These are phyloP conservation scores for Omphaloscelis lunosa DNA, from an alignment of 2,888 invertebrate species.

Conservation along the genomic window DNA sequence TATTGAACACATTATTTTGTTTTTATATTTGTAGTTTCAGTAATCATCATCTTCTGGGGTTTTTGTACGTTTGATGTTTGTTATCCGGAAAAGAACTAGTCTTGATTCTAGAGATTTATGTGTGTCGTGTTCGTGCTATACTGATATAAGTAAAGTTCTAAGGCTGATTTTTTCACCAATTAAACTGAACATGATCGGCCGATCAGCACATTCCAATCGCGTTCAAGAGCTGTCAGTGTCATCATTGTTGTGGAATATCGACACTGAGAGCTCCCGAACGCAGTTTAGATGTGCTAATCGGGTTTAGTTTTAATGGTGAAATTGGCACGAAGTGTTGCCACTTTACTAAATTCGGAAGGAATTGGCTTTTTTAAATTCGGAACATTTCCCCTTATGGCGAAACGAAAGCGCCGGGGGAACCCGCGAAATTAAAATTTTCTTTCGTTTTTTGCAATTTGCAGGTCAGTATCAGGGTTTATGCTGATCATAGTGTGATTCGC, in stretches of 20 bases:
- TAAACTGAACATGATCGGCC: background rate
- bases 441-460: no score
- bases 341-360: background rate
- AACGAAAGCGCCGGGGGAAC: no score
- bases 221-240: background rate
- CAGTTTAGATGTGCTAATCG: no score
- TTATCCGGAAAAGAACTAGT: conserved; percentile 1
- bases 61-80: conserved; percentile 6
- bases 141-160: background rate
- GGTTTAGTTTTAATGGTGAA: no score
- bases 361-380: background rate
- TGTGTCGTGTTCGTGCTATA: background rate
- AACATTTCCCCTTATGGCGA: background rate
- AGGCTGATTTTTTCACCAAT: background rate
- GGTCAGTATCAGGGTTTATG: no score
- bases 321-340: no score
- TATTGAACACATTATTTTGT: background rate
- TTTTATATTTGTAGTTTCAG: conserved; percentile 28
- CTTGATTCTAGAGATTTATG: background rate
- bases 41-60: background rate
- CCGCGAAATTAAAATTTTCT: no score
- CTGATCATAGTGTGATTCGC: no score
- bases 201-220: background rate
- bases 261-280: background rate
- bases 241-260: background rate